These are phyloP conservation scores for Ailurus styani DNA, from an alignment of 2,113 vertebrate genomes.

Conservation along the genomic window DNA sequence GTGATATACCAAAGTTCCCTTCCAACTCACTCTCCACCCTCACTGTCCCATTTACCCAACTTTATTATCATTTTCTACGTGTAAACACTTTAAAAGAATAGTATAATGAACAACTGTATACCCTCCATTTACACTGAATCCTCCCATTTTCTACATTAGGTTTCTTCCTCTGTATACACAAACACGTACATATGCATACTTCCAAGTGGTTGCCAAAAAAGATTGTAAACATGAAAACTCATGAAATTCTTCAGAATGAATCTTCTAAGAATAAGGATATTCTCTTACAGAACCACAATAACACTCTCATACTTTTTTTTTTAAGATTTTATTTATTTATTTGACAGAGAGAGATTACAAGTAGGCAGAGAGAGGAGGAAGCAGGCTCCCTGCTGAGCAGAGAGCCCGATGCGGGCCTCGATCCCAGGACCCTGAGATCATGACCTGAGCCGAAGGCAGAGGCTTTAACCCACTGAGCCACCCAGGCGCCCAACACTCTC, in stretches of 20 bases:
- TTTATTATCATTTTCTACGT: constrained; percentile 1
- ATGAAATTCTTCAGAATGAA: background rate
- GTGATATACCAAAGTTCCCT: background rate
- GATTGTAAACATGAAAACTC: background rate
- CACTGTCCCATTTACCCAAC: background rate
- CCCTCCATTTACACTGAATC: background rate
- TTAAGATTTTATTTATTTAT: no score
- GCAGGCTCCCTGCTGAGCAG: no score
- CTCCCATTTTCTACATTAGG: background rate
- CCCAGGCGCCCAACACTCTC: background rate
- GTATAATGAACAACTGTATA: background rate
- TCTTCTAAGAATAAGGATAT: background rate
- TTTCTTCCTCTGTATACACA: background rate
- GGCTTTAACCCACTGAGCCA: no score
- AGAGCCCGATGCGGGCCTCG: no score
- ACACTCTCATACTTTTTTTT: background rate
- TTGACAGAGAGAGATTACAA: no score
- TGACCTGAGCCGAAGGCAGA: no score
- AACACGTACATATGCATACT: background rate
- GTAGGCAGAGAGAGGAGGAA: no score
- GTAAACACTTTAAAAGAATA: background rate
- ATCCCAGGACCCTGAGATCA: no score
- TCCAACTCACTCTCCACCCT: background rate
- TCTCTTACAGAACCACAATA: background rate
- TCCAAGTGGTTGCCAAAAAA: background rate